A percentile compares a stretch with the other conserved stretches of the same genome.
These are phyloP conservation scores for Lepilemur ruficaudatus DNA, from an alignment of 2,797 vertebrate species.

Conservation along the genomic window DNA sequence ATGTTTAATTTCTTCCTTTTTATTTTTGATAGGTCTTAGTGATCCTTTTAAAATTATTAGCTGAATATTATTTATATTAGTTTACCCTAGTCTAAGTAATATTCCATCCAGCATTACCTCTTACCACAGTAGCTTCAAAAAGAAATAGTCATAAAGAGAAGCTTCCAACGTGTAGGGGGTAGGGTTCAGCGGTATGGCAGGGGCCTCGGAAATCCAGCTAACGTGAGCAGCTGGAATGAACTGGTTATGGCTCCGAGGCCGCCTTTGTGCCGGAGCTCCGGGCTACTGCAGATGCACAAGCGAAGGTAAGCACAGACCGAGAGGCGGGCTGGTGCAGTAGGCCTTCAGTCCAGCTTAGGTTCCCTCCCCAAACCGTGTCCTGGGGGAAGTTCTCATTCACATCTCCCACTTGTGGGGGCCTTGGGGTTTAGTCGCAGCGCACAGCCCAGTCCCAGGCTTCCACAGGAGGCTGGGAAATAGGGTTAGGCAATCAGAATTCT, in stretches of 20 bases:
- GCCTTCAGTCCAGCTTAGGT: background rate
- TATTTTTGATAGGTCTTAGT: background rate
- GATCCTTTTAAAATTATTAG: constrained; percentile 52
- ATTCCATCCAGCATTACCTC: background rate
- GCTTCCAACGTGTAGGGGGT: background rate
- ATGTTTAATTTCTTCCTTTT: constrained; percentile 51
- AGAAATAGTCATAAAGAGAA: background rate
- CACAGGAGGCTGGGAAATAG: background rate
- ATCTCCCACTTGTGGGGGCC: background rate
- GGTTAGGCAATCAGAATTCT: background rate
- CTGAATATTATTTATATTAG: constrained; percentile 35
- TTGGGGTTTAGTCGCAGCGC: background rate
- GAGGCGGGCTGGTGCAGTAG: background rate
- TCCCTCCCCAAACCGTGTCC: background rate
- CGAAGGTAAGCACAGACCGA: too few relatives aligned
- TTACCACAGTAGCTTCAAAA: constrained; percentile 3
- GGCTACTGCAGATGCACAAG: too few relatives aligned
- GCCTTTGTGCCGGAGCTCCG: background rate
- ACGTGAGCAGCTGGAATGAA: background rate
- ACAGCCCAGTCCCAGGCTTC: background rate
- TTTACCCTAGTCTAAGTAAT: constrained; percentile 32
- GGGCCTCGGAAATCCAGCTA: background rate
- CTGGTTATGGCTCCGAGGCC: background rate
- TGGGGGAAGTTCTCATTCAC: background rate
- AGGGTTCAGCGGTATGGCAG: accelerated